Evolutionary conservation across 2,888 invertebrate species (phyloP).

Genomic region (Mantis religiosa): DNA sequence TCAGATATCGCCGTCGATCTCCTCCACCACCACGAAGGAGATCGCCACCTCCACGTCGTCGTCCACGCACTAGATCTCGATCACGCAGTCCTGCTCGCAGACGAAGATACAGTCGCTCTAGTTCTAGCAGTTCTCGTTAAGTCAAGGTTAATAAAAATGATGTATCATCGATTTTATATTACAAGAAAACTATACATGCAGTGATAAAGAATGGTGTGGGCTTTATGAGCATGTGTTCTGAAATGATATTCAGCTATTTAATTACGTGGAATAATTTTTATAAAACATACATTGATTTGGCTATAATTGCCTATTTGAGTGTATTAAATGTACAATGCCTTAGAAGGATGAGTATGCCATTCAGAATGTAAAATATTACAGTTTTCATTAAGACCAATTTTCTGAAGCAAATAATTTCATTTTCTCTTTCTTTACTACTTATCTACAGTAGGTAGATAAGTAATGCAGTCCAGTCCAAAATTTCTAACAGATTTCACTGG

Average conservation of each 20-base stretch:
- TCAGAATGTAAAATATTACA: too few relatives aligned
- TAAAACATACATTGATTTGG: not conserved
- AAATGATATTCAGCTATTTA: not conserved
- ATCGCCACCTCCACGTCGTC: slow-evolving; percentile 49
- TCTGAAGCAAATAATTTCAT: too few relatives aligned
- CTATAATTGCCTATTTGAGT: not conserved
- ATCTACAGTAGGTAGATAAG: too few relatives aligned
- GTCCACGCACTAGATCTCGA: slow-evolving; percentile 49
- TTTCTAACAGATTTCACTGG: too few relatives aligned
- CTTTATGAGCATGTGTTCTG: not conserved
- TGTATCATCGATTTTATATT: not conserved
- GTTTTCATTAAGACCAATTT: too few relatives aligned
- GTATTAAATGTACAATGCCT: not conserved
- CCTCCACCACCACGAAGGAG: slow-evolving; percentile 45
- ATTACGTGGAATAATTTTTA: not conserved
- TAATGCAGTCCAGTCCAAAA: too few relatives aligned
- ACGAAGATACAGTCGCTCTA: slow-evolving; percentile 67
- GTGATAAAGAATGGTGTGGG: not conserved
- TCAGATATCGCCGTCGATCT: slow-evolving; percentile 42
- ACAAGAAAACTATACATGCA: not conserved
- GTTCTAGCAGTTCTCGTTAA: slow-evolving; percentile 46
- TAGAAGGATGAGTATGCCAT: too few relatives aligned
- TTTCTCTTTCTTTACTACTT: too few relatives aligned
- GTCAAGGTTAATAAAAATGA: not conserved
- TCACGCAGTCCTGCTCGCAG: slow-evolving; percentile 56